Percentiles rank a stretch among this genome's conserved stretches.
Evolutionary conservation across 23 tunicate species (phyloP).

Genomic region (Ascidia mentula): DNA sequence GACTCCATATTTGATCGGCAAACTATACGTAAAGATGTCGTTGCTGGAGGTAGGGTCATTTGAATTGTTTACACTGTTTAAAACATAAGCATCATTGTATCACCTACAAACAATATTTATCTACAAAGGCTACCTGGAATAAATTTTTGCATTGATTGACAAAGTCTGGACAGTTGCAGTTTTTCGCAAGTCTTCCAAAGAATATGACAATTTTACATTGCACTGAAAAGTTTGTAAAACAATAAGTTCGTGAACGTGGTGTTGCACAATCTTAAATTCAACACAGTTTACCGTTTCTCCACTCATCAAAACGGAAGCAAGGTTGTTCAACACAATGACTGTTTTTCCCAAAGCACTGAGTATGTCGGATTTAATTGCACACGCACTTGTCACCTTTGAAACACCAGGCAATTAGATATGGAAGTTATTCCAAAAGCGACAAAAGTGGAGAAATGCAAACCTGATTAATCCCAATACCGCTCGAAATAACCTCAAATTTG

Average conservation of each 20-base stretch:
- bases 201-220: not conserved
- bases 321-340: not conserved
- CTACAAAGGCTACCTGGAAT: not conserved
- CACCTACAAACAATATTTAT: not conserved
- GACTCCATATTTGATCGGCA: not conserved
- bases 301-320: not conserved
- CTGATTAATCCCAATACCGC: not conserved
- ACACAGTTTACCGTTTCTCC: conserved; percentile 1
- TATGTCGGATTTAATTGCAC: not conserved
- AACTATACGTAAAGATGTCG: not conserved
- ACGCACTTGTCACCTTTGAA: not conserved
- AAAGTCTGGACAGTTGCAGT: not conserved
- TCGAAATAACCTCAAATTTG: not conserved
- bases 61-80: not conserved
- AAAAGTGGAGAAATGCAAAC: not conserved
- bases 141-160: not conserved
- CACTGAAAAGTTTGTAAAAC: not conserved
- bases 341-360: not conserved
- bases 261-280: too few species aligned
- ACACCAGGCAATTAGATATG: not conserved
- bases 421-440: too few species aligned
- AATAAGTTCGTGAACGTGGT: not conserved
- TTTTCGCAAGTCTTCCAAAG: not conserved
- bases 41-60: not conserved
- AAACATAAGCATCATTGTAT: not conserved